Evolutionary conservation across 2,113 vertebrate species (phyloP), one percentile per base, ranked within the genome.

Genomic region (Oxyura jamaicensis): DNA sequence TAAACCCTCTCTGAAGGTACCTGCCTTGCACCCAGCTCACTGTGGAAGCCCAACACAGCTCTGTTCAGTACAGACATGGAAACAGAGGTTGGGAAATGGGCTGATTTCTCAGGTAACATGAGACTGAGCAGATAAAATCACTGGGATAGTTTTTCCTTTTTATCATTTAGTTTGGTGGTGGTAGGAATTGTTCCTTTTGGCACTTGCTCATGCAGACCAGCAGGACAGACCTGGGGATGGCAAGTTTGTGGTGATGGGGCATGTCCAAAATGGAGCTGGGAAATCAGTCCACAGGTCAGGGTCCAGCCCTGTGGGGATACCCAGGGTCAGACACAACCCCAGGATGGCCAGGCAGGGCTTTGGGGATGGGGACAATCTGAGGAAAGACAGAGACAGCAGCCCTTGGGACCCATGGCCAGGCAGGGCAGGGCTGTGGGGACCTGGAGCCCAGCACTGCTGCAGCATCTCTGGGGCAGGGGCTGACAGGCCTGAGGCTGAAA

Each of bases 61-160:
- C 44, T 36, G 2, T 21, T 88, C 69, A 48, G 41, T 65, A 39
- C 58, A 93, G 13, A 86, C 7, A 14, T 84, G 67, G 60, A 91
- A 89, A 80, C 4, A 28, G 79, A 92, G 58, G 52, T 76, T 2
- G 2, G 65, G 65, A 87, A 87, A 85, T 23, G 19, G n/a, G 36
- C 50, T 60, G 44, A 41, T 21, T 20, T 5, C 31, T 88, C 58
- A 56, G 44, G 60, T 86, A 93, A 85, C 52, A 85, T 0, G 1
- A 94, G 62, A 56, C 52, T 12, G 63, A 96, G 65, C 53, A 82
- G 80, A 84, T 94, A 29, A 90, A 88, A 85, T 56, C 36, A 48
- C 60, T 59, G 33, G 26, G 36, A 93, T 95, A 18, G 13, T 75
- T 91, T 86, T 96, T 79, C 68, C 18, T 72, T 89, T 55, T 58